phyloP scores from a whole-genome alignment of 2,888 invertebrate species.

The Euzophera pinguis region DNA sequence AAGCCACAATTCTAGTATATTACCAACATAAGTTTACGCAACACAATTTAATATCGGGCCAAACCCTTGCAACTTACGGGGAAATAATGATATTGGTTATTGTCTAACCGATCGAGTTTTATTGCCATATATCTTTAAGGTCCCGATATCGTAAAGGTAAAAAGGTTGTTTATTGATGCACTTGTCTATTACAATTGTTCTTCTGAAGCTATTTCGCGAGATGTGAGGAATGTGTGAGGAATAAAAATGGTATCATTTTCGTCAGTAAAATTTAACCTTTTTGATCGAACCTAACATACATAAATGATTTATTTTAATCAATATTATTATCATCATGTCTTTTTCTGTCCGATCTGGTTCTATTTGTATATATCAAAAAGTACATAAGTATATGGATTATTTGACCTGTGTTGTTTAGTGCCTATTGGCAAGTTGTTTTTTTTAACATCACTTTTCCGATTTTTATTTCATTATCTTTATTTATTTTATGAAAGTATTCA shows the following conservation, averaged over 20 bases:
- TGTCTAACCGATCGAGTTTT: slow-evolving; percentile 9
- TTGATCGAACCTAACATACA: no score
- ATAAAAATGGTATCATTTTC: slow-evolving; percentile 4
- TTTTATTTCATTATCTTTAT: no score
- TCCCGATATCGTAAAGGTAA: slow-evolving; percentile 5
- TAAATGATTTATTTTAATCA: no score
- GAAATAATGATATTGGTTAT: slow-evolving; percentile 10
- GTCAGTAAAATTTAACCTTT: not conserved
- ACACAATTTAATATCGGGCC: slow-evolving; percentile 9
- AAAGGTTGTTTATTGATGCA: slow-evolving; percentile 12
- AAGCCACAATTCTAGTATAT: no score
- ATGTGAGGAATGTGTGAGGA: not conserved
- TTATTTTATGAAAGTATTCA: no score
- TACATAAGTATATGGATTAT: no score
- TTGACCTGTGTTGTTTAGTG: no score
- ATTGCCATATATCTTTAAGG: slow-evolving; percentile 10
- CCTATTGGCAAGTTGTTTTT: no score
- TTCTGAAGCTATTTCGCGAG: slow-evolving; percentile 7
- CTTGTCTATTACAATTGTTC: slow-evolving; percentile 9
- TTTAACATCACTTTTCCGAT: no score
- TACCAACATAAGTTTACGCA: not conserved
- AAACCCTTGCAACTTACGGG: slow-evolving; percentile 11
- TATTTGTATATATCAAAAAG: no score
- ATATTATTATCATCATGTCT: no score
- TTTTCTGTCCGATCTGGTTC: no score